A percentile compares a stretch with the other conserved stretches of the same genome.
Conservation (phyloP, 2,113 vertebrate species). For the Ceuthmochares aereus region DNA sequence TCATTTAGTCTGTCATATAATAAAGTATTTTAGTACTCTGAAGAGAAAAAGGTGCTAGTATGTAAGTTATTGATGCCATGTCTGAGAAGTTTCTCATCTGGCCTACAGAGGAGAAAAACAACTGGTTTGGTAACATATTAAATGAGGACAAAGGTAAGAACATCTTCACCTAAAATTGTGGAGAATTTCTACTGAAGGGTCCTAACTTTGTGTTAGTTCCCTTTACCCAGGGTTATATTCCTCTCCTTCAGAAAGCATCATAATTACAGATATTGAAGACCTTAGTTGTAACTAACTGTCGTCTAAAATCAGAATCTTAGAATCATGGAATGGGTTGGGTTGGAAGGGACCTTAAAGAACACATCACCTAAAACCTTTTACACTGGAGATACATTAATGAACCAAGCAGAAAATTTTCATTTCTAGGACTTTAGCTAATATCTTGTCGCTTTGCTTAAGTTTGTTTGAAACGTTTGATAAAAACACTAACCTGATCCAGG, state of each 20-base stretch:
- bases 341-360: no score
- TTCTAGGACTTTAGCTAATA: not conserved
- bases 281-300: constrained; percentile 37
- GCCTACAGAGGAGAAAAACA: not conserved
- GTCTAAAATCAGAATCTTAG: constrained; percentile 18
- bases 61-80: not conserved
- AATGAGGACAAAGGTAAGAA: not conserved
- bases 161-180: not conserved
- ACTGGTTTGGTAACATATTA: not conserved
- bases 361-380: not conserved
- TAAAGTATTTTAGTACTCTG: not conserved
- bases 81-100: constrained; percentile 2
- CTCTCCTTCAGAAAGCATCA: constrained; percentile 5
- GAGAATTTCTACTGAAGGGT: not conserved
- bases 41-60: not conserved
- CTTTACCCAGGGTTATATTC: constrained; percentile 6
- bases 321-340: no score
- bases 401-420: not conserved
- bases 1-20: not conserved
- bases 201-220: constrained; percentile 18
- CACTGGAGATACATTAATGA: not conserved
- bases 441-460: not conserved
- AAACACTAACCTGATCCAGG: not conserved
- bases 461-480: not conserved
- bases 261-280: constrained; percentile 38